Evolutionary conservation across 2,888 invertebrate genomes (phyloP).

Genomic region (Coleophora deauratella): DNA sequence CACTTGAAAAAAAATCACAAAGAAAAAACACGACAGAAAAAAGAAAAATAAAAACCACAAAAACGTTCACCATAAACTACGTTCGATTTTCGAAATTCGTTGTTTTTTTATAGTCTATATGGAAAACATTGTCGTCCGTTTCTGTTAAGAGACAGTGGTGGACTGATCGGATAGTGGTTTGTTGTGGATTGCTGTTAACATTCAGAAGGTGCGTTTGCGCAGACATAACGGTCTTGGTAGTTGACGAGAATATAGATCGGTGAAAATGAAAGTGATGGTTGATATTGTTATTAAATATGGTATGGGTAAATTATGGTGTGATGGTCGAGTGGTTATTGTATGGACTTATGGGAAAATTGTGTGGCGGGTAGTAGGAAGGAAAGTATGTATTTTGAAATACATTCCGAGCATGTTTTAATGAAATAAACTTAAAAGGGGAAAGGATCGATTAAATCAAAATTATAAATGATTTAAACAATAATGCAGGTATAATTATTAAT

Average conservation of each 20-base stretch:
- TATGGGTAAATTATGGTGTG: too few relatives aligned
- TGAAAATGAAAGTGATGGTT: conserved; percentile 59
- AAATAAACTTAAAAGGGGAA: too few relatives aligned
- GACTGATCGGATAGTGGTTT: conserved; percentile 48
- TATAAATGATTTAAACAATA: too few relatives aligned
- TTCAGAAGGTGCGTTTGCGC: conserved; percentile 52
- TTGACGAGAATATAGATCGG: conserved; percentile 55
- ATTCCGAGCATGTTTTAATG: too few relatives aligned
- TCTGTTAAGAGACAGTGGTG: conserved; percentile 56
- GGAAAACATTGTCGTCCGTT: conserved; percentile 48
- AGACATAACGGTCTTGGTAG: conserved; percentile 63
- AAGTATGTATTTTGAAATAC: too few relatives aligned
- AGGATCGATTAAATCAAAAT: too few relatives aligned
- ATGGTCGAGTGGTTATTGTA: too few relatives aligned
- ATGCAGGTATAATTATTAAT: too few relatives aligned
- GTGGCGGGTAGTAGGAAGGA: too few relatives aligned
- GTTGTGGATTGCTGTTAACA: conserved; percentile 44
- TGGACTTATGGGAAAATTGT: too few relatives aligned
- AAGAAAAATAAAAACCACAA: conserved; percentile 13
- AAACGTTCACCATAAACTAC: conserved; percentile 29
- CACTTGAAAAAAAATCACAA: conserved; percentile 1
- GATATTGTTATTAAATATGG: too few relatives aligned
- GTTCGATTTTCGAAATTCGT: conserved; percentile 22
- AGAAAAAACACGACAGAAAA: conserved; percentile 5
- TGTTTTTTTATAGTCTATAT: conserved; percentile 14